Conservation (phyloP, 2,888 invertebrate species). For the Drosophila incognita region DNA sequence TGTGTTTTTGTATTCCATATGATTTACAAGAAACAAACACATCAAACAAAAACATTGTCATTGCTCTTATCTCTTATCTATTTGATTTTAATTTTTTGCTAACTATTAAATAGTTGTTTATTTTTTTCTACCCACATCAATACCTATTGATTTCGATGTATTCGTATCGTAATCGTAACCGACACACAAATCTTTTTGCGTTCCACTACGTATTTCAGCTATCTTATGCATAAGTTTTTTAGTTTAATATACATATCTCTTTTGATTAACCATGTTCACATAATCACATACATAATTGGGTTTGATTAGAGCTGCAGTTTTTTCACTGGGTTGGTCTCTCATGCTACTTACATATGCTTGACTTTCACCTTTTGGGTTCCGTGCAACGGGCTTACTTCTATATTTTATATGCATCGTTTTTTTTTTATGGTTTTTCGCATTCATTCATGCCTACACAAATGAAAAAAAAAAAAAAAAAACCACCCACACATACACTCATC, state of each 20-base stretch:
- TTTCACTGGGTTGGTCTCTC: slow-evolving; percentile 50
- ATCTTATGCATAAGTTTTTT: slow-evolving; percentile 40
- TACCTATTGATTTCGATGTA: slow-evolving; percentile 24
- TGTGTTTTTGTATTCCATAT: slow-evolving; percentile 33
- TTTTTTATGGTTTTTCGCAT: slow-evolving; percentile 38
- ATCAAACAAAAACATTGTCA: slow-evolving; percentile 41
- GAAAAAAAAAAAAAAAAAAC: slow-evolving; percentile 19
- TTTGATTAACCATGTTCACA: slow-evolving; percentile 47
- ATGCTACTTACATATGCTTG: slow-evolving; percentile 46
- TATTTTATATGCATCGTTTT: slow-evolving; percentile 11
- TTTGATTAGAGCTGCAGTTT: slow-evolving; percentile 23
- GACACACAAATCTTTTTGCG: slow-evolving; percentile 26
- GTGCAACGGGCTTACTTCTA: slow-evolving; percentile 30
- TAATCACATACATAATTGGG: slow-evolving; percentile 21
- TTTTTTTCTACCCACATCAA: neutral
- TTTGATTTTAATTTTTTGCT: slow-evolving; percentile 41
- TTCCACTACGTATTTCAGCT: slow-evolving; percentile 41
- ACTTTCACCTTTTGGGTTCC: slow-evolving; percentile 47
- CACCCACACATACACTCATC: slow-evolving; percentile 48
- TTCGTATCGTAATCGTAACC: slow-evolving; percentile 45
- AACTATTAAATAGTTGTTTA: slow-evolving; percentile 33
- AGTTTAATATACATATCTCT: slow-evolving; percentile 18
- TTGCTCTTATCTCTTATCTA: slow-evolving; percentile 37
- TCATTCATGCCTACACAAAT: slow-evolving; percentile 44
- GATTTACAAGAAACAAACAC: slow-evolving; percentile 40